A percentile compares a stretch with the other conserved stretches of the same genome.
These are phyloP conservation scores for Antheraea assamensis DNA, from an alignment of 2,888 invertebrate species.

Conservation along the genomic window DNA sequence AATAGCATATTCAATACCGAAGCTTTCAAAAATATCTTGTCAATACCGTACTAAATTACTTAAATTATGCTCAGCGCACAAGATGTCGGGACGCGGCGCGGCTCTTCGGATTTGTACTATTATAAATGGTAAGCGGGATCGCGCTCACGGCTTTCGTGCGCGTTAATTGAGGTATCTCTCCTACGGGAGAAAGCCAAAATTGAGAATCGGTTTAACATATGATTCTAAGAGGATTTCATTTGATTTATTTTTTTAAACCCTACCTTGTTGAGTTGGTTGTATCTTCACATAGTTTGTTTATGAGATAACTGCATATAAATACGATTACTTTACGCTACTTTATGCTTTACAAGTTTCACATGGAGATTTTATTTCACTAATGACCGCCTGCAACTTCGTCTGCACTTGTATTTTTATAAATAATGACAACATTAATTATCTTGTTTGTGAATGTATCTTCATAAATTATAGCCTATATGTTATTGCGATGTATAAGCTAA, in stretches of 20 bases:
- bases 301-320: no score
- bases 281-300: no score
- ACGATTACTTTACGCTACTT: no score
- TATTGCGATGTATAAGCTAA: no score
- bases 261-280: no score
- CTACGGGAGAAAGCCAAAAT: background rate
- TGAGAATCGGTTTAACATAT: background rate
- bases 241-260: constrained; percentile 1
- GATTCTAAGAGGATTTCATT: background rate
- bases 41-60: background rate
- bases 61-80: background rate
- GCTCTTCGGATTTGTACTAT: background rate
- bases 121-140: background rate
- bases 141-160: background rate
- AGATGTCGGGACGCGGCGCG: background rate
- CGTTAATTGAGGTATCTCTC: background rate
- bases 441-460: no score
- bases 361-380: no score
- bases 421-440: no score
- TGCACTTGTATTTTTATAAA: no score
- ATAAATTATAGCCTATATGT: no score
- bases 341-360: no score
- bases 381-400: no score
- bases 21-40: background rate
- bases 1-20: background rate